phyloP scores from a whole-genome alignment of 2,888 invertebrate species.

The Tryphoninae sp. region DNA sequence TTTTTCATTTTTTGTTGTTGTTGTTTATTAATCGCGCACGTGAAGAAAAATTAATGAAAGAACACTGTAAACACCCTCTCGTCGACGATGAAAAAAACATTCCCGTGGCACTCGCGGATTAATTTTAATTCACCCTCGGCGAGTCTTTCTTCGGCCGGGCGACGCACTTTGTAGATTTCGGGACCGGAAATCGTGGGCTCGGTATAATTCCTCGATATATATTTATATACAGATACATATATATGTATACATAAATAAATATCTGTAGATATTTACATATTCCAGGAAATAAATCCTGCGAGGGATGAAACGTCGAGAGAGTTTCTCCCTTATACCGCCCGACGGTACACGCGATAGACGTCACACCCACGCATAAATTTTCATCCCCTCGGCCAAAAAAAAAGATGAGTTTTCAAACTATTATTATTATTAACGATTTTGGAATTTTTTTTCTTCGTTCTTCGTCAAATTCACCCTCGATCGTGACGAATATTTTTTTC shows the following conservation, averaged over 20 bases:
- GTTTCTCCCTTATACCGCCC: slow-evolving; percentile 1
- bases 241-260: background rate
- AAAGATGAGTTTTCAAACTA: background rate
- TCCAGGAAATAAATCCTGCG: slow-evolving; percentile 34
- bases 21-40: too few species aligned
- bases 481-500: background rate
- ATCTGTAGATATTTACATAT: background rate
- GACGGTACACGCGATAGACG: slow-evolving; percentile 1
- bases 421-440: background rate
- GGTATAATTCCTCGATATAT: background rate
- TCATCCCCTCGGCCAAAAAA: slow-evolving; percentile 20
- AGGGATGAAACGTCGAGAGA: background rate
- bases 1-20: too few species aligned
- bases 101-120: background rate
- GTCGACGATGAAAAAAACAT: background rate
- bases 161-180: slow-evolving; percentile 17
- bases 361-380: background rate
- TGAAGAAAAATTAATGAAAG: too few species aligned
- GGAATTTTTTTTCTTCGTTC: background rate
- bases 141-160: slow-evolving; percentile 2
- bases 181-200: background rate
- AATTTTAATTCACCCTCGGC: background rate
- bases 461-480: background rate
- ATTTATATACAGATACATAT: slow-evolving; percentile 3
- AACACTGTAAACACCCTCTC: too few species aligned